Evolutionary conservation across 2,888 invertebrate species (phyloP), one percentile per base, ranked within the genome.

Genomic region (Bellardia pandia): DNA sequence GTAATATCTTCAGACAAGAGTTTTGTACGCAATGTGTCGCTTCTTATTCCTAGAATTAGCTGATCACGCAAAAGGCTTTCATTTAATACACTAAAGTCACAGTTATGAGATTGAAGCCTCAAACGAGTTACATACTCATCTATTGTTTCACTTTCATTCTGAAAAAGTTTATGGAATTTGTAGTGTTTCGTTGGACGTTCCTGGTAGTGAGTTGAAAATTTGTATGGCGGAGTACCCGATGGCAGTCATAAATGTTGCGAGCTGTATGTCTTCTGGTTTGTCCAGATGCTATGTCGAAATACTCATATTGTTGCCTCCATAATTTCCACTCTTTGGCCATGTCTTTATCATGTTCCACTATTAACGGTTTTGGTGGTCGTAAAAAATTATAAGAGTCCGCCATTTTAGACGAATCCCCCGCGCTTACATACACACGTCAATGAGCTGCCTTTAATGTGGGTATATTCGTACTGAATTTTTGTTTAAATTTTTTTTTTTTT

Each of bases 251-350:
- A 64, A 64, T 3, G 37, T 64, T 51, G 51, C 51, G 11, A 53
- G 9, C 16, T 53, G n/a, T 11, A 53, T 33, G 16, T 37, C 53
- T n/a, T 2, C 51, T n/a, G 37, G 69, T 53, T 69, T 69, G 9
- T 56, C 40, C 56, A 8, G 72, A 42, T 56, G 72, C 72, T 6
- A 72, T 45, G 13, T 60, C n/a, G 2, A 62, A 75, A 30, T 62
- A 75, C n/a, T 75, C 48, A 14, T 75, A 75, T 60, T 62, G 45
- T 11, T 69, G 69, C 14, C 3, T 69, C 66, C 66, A 72, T 4
- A 66, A 9, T 23, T 66, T 64, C 64, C 71, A 64, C 9, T 64
- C 64, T 8, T 64, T 64, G 40, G 16, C 56, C 56, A 72, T 72
- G 23, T 56, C 40, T 13, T 56, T 72, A 16, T 71, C 71, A 37